Conservation (phyloP, 2,888 invertebrate genomes). For the Limnephilus lunatus region DNA sequence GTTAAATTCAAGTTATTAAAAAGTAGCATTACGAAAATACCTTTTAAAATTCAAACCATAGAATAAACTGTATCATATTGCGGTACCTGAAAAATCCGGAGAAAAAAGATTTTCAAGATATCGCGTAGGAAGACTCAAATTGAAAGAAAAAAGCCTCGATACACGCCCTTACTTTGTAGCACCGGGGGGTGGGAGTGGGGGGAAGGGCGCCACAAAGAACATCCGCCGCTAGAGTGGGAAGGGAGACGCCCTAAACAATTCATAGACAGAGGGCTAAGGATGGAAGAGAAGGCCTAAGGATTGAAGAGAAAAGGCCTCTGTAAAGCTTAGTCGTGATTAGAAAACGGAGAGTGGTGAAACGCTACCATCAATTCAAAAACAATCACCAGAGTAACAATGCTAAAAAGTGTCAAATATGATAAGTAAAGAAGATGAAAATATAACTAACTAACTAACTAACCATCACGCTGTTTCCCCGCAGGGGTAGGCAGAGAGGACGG, state of each 20-base stretch:
- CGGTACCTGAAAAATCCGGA: neutral
- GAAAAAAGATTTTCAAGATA: neutral
- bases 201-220: constrained; percentile 17
- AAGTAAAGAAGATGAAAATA: neutral
- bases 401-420: neutral
- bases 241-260: constrained; percentile 41
- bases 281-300: neutral
- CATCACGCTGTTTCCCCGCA: too few species aligned
- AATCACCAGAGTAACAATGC: neutral
- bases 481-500: too few species aligned
- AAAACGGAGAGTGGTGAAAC: neutral
- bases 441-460: too few species aligned
- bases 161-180: constrained; percentile 16
- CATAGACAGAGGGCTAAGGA: constrained; percentile 29
- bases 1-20: neutral
- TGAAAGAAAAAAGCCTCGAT: neutral
- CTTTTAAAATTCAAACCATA: neutral
- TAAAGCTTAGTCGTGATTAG: constrained; percentile 18
- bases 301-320: constrained; percentile 29
- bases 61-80: neutral
- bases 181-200: neutral
- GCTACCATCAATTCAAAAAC: neutral
- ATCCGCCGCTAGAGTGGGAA: constrained; percentile 41
- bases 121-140: neutral
- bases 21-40: neutral